Base-by-base conservation (phyloP, 92 coral and sea anemone species). In the Meandrina meandrites region DNA sequence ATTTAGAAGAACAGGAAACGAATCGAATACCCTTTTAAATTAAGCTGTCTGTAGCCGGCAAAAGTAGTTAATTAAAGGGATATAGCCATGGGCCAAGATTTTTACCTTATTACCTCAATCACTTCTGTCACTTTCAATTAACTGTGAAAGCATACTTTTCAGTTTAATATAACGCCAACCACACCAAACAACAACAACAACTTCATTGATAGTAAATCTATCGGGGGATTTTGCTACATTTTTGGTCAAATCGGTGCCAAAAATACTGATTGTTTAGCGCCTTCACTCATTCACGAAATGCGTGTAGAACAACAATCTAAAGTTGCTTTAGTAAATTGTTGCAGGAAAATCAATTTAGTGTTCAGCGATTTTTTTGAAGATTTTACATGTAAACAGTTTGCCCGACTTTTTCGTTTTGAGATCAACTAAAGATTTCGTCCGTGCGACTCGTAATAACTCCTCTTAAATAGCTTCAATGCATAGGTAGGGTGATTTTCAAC, bases 1-100 rank as follows among this genome's bases (percentile, higher is more conserved):
- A n/a, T 37, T 82, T 17, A 24, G 4, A 51, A 27, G 71, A 37
- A 37, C 87, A 84, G 87, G 87, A 84, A 74, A 40, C 58, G 60
- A n/a, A 82, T 27, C 2, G 69, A 30, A 36, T 68, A 70, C 51
- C 78, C 32, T 71, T 82, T 70, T 31, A 80, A 64, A 10, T 40
- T 36, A 60, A 80, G 37, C 68, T 18, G 67, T 34, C 60, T 66
- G 22, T 72, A 16, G 11, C 58, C n/a, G 87, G 80, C 42, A 73
- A 56, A 27, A 57, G 57, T 36, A 36, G 11, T 11, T 83, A n/a
- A 83, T 35, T 72, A 31, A 54, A 83, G 47, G 79, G 79, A 71
- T 71, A 83, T 22, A 42, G 79, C 74, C 70, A 10, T 18, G 35
- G 80, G 81, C 24, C 17, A 40, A 28, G 27, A 36, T 56, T 75